phyloP scores from a whole-genome alignment of 2,113 vertebrate genomes.

The Numida meleagris region DNA sequence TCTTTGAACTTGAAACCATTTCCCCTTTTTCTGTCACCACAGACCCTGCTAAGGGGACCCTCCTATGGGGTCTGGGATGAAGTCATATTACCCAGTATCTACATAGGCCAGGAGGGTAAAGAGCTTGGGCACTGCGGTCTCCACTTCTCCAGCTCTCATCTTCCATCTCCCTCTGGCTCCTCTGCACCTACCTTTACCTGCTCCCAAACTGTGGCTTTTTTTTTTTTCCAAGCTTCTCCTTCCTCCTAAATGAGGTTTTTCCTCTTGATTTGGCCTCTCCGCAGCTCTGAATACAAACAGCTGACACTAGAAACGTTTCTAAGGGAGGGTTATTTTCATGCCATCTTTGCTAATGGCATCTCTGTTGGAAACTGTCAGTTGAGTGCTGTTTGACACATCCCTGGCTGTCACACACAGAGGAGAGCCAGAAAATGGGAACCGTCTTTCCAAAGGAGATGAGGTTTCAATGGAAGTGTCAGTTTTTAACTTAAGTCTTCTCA shows the following conservation, averaged over 20 bases:
- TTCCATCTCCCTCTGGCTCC: not conserved
- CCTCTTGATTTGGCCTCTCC: conserved; percentile 1
- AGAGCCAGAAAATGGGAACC: conserved; percentile 68
- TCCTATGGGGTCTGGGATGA: not conserved
- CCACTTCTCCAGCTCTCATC: too few species aligned
- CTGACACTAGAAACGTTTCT: conserved; percentile 37
- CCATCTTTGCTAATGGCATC: conserved; percentile 70
- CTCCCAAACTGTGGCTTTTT: not conserved
- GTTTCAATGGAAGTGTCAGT: conserved; percentile 77
- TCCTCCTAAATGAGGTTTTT: conserved; percentile 5
- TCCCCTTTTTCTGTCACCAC: too few species aligned
- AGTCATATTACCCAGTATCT: rapidly evolving
- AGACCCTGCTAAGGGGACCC: too few species aligned
- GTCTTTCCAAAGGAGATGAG: conserved; percentile 73
- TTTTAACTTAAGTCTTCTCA: conserved; percentile 75
- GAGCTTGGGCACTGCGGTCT: not conserved
- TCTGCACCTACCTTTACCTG: not conserved
- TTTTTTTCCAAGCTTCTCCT: not conserved
- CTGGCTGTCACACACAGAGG: conserved; percentile 59
- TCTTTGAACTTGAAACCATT: too few species aligned
- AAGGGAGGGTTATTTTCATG: conserved; percentile 72
- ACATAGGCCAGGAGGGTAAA: not conserved
- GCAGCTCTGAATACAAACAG: conserved; percentile 47
- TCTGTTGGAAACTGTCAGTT: conserved; percentile 69
- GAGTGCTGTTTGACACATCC: conserved; percentile 70